Percentiles rank a stretch among this genome's conserved stretches.
These are phyloP conservation scores for Agrilus cyanescens DNA, from an alignment of 2,888 invertebrate species.

Conservation along the genomic window DNA sequence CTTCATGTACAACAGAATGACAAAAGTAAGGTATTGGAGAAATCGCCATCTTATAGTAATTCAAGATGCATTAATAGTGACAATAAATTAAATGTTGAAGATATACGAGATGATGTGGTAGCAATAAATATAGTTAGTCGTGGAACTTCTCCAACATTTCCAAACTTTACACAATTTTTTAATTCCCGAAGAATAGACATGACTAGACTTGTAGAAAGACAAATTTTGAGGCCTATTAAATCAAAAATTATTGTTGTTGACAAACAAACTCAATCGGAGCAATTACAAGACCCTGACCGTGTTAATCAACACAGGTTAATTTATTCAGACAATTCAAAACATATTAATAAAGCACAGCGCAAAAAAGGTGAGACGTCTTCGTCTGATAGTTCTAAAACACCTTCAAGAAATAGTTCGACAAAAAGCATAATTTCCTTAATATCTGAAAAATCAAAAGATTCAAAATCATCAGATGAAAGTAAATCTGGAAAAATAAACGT, in stretches of 20 bases:
- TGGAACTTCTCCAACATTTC: slow-evolving; percentile 68
- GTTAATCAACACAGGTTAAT: slow-evolving; percentile 42
- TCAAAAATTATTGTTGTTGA: slow-evolving; percentile 44
- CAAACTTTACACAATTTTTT: slow-evolving; percentile 32
- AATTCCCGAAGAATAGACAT: slow-evolving; percentile 53
- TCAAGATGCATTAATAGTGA: no score
- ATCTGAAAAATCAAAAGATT: slow-evolving; percentile 9
- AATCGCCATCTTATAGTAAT: no score
- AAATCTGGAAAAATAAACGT: slow-evolving; percentile 20
- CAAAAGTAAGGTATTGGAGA: slow-evolving; percentile 20
- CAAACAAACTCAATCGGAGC: slow-evolving; percentile 62
- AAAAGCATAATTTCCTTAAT: slow-evolving; percentile 33
- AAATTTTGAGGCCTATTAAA: slow-evolving; percentile 46
- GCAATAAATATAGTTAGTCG: slow-evolving; percentile 56
- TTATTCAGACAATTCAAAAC: slow-evolving; percentile 1
- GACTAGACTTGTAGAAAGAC: slow-evolving; percentile 60
- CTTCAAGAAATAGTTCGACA: slow-evolving; percentile 35
- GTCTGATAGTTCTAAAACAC: slow-evolving; percentile 27
- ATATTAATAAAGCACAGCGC: slow-evolving; percentile 25
- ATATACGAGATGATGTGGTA: slow-evolving; percentile 28
- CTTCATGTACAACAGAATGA: slow-evolving; percentile 28
- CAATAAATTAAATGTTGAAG: slow-evolving; percentile 17
- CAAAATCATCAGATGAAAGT: slow-evolving; percentile 10
- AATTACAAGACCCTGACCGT: slow-evolving; percentile 58
- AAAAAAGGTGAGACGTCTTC: slow-evolving; percentile 21